Percentiles rank a stretch among this genome's conserved stretches.
Conservation (phyloP, 1,140 invertebrate species). For the Wiebesia pumilae region DNA sequence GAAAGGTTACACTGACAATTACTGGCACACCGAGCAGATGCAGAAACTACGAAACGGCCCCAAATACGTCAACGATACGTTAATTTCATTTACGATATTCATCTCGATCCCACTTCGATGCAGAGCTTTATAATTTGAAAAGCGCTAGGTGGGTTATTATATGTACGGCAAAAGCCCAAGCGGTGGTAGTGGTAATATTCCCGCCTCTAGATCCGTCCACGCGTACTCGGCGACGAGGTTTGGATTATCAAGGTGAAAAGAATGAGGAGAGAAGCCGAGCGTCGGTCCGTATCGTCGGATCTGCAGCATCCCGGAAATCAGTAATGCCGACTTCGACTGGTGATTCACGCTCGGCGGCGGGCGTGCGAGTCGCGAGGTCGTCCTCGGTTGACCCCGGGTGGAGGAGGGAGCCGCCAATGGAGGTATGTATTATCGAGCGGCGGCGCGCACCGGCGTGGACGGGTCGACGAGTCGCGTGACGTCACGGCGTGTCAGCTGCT, state of each 20-base stretch:
- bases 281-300: too few species aligned
- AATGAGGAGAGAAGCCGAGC: background rate
- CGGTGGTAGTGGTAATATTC: too few species aligned
- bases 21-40: too few species aligned
- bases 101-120: background rate
- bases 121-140: background rate
- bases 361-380: background rate
- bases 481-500: constrained; percentile 69
- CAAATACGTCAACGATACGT: too few species aligned
- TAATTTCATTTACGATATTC: too few species aligned
- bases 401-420: background rate
- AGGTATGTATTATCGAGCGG: constrained; percentile 59
- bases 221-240: too few species aligned
- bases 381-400: background rate
- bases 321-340: too few species aligned
- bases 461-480: constrained; percentile 61
- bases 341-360: background rate
- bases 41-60: too few species aligned
- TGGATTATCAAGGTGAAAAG: background rate
- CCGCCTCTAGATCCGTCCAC: too few species aligned
- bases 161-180: too few species aligned
- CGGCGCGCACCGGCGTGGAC: constrained; percentile 56
- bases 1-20: too few species aligned
- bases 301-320: background rate
- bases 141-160: too few species aligned